These are phyloP conservation scores for Eueides isabella DNA, from an alignment of 1,140 invertebrate genomes.

Conservation along the genomic window DNA sequence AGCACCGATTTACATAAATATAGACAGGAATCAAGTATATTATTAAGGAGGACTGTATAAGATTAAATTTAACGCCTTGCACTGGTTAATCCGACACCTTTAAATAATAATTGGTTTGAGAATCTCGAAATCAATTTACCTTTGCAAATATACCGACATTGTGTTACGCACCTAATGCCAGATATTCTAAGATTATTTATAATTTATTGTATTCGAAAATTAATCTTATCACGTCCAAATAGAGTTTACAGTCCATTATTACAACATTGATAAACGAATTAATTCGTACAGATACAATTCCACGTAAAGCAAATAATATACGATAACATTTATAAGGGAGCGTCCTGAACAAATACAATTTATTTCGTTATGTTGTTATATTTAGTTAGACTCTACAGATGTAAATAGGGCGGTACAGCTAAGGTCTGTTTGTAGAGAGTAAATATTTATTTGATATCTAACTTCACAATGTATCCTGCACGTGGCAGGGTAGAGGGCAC, in stretches of 20 bases:
- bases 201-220: not conserved
- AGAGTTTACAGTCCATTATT: conserved; percentile 2
- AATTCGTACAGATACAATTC: conserved; percentile 43
- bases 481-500: no score
- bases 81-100: conserved; percentile 30
- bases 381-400: conserved; percentile 11
- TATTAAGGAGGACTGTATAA: not conserved
- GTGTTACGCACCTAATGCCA: conserved; percentile 15
- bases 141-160: conserved; percentile 28
- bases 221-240: conserved; percentile 7
- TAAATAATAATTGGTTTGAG: conserved; percentile 30
- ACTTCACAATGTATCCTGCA: no score
- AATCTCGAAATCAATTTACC: conserved; percentile 30
- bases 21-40: not conserved
- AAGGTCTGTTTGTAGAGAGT: not conserved
- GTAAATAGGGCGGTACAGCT: not conserved
- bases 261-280: conserved; percentile 24
- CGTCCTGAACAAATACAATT: conserved; percentile 46
- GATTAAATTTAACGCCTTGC: conserved; percentile 14
- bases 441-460: not conserved
- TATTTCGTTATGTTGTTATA: conserved; percentile 38
- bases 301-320: conserved; percentile 47
- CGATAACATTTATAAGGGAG: conserved; percentile 44
- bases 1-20: not conserved
- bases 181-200: conserved; percentile 19